Evolutionary conservation across 2,113 vertebrate genomes (phyloP), one percentile per base, ranked within the genome.

Genomic region (Myiagra hebetior): DNA sequence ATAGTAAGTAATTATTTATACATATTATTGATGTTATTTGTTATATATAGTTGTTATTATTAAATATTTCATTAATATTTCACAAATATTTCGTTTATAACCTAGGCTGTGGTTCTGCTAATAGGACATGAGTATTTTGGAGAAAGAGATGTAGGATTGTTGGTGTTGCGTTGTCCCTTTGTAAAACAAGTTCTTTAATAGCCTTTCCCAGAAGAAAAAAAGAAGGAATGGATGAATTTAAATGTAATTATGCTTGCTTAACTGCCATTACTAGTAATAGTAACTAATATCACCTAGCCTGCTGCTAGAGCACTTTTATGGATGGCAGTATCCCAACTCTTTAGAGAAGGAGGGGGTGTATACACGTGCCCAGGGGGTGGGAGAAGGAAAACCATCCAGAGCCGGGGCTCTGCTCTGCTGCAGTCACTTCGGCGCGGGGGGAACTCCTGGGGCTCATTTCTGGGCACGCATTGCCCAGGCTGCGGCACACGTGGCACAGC

Each of bases 341-440:
- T 10, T 7, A 16, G 44, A 72, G 62, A 49, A 57, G 27, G 26
- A n/a, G 11, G 2, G 28, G 14, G 3, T 21, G 50, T 19, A 7
- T 0, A 1, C 13, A 20, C 10, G 24, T 13, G 17, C 21, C 14
- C 30, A 5, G 2, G 37, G 46, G 57, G 2, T 2, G 5, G n/a
- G 33, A 47, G 59, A 77, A 19, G 22, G n/a, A 35, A 64, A 60
- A 49, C 23, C 44, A 6, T 9, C 7, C 22, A 1, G 6, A 13
- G 1, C 2, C 1, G 14, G 37, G 30, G n/a, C 52, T 16, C 50
- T 33, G 63, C 69, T 13, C 18, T 7, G 2, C 53, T 2, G 4
- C 46, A 17, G 41, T 11, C 37, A 2, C 76, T 42, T 55, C 89
- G 50, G 52, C 16, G 11, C 4, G 5, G 11, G 72, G 35, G n/a